These are phyloP conservation scores for Anastrepha obliqua DNA, from an alignment of 1,140 invertebrate species.

Conservation along the genomic window DNA sequence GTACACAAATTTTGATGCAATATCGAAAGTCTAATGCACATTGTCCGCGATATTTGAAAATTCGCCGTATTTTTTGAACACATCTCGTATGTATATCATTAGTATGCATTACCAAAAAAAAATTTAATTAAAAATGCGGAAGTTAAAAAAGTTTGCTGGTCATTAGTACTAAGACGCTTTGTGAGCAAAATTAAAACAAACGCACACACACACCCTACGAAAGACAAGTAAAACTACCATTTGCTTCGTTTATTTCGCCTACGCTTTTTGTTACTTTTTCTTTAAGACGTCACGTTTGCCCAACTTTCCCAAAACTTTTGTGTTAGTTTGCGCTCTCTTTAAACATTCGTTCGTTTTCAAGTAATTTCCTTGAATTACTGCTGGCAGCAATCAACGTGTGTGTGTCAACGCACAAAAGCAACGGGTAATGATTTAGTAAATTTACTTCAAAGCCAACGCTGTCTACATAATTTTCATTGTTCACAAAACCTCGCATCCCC, in stretches of 20 bases:
- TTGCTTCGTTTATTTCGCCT: not conserved
- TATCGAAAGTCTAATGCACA: no score
- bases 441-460: conserved; percentile 38
- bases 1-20: no score
- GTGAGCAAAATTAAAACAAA: not conserved
- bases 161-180: conserved; percentile 39
- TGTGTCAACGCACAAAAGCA: not conserved
- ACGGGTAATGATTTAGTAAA: conserved; percentile 45
- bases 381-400: not conserved
- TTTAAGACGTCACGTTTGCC: conserved; percentile 35
- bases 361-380: conserved; percentile 49
- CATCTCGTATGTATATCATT: no score
- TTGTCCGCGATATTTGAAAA: no score
- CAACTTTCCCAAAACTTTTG: conserved; percentile 25
- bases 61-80: no score
- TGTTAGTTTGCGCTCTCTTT: not conserved
- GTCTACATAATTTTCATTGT: conserved; percentile 42
- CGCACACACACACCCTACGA: not conserved
- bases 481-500: not conserved
- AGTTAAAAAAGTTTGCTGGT: conserved; percentile 26
- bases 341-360: not conserved
- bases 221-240: not conserved
- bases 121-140: not conserved
- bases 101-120: no score
- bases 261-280: not conserved